Conservation (phyloP, 2,888 invertebrate genomes). For the Polyommatus icarus region DNA sequence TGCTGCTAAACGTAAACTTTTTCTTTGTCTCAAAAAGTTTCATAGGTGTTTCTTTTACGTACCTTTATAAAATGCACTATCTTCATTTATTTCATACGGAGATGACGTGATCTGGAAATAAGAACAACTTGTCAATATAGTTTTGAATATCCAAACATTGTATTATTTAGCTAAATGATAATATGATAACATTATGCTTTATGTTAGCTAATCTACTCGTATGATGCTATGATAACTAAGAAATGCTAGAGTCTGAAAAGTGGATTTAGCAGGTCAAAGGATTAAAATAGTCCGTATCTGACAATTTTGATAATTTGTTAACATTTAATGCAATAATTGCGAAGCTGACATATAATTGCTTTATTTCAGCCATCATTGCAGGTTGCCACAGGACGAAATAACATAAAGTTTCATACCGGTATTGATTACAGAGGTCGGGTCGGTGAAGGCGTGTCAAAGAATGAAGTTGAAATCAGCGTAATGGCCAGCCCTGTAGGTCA, state of each 20-base stretch:
- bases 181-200: too few species aligned
- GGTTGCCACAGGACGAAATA: neutral
- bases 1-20: neutral
- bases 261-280: too few species aligned
- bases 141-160: too few species aligned
- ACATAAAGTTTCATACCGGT: neutral
- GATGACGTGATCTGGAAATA: neutral
- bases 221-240: too few species aligned
- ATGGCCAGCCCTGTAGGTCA: constrained; percentile 29
- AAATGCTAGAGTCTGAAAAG: too few species aligned
- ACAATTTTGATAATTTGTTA: neutral
- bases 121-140: neutral
- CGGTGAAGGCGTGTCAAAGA: constrained; percentile 17
- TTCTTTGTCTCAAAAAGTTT: too few species aligned
- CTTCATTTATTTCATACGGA: neutral
- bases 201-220: too few species aligned
- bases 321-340: neutral
- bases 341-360: neutral
- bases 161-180: too few species aligned
- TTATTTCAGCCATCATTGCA: neutral
- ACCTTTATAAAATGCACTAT: neutral
- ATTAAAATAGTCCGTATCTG: neutral
- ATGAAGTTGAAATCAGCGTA: constrained; percentile 18
- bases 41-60: neutral
- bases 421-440: constrained; percentile 12